Evolutionary conservation across 2,888 invertebrate species (phyloP).

Genomic region (Sinohyriopsis cumingii): DNA sequence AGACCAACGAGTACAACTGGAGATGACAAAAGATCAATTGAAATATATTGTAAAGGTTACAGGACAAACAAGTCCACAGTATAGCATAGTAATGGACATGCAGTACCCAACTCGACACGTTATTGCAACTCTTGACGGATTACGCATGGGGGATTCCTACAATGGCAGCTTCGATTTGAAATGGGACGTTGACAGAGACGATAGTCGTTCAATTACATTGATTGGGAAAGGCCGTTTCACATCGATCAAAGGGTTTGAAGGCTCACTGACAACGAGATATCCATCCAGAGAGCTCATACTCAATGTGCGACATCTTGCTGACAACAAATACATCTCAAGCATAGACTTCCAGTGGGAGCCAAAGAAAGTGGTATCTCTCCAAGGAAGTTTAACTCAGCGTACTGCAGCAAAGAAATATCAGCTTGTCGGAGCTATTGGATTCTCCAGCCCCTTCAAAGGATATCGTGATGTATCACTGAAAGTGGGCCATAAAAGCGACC

Average conservation of each 20-base stretch:
- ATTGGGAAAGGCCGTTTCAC: slow-evolving; percentile 27
- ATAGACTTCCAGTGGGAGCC: slow-evolving; percentile 36
- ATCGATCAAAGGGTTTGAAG: slow-evolving; percentile 26
- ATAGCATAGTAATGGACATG: slow-evolving; percentile 34
- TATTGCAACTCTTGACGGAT: slow-evolving; percentile 35
- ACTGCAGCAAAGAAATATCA: slow-evolving; percentile 20
- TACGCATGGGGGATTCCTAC: slow-evolving; percentile 23
- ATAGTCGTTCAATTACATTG: slow-evolving; percentile 26
- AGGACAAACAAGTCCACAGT: slow-evolving; percentile 25
- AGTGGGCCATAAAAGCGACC: slow-evolving; percentile 28
- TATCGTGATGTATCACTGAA: slow-evolving; percentile 21
- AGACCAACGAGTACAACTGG: slow-evolving; percentile 31
- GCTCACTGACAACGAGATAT: slow-evolving; percentile 30
- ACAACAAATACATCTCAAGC: slow-evolving; percentile 34
- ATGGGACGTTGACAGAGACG: slow-evolving; percentile 53
- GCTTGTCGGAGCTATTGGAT: slow-evolving; percentile 25
- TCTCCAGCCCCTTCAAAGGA: slow-evolving; percentile 33
- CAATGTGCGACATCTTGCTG: slow-evolving; percentile 34
- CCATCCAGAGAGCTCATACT: slow-evolving; percentile 30
- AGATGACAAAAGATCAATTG: slow-evolving; percentile 26
- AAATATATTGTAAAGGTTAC: slow-evolving; percentile 30
- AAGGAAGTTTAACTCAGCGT: no score
- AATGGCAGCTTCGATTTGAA: slow-evolving; percentile 35
- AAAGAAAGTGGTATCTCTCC: slow-evolving; percentile 25
- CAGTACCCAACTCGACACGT: slow-evolving; percentile 41